Conservation (phyloP, 2,888 invertebrate species). For the Apoda limacodes region DNA sequence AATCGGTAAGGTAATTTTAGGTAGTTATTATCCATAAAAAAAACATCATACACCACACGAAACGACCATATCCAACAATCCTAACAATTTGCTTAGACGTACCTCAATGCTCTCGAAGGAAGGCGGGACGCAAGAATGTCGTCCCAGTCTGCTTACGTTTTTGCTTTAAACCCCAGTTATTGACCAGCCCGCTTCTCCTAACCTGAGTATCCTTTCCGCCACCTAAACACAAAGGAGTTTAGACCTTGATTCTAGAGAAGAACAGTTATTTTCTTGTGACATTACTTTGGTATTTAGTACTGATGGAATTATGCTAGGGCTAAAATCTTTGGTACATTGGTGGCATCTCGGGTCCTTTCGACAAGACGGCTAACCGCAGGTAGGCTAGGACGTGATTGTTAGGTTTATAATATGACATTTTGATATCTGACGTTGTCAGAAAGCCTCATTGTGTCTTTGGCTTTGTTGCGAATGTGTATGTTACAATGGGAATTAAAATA, state of each 20-base stretch:
- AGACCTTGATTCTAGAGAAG: conserved; percentile 4
- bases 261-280: too few relatives aligned
- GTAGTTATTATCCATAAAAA: too few relatives aligned
- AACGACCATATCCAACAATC: conserved; percentile 24
- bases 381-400: conserved; percentile 25
- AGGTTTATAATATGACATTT: conserved; percentile 17
- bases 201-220: conserved; percentile 15
- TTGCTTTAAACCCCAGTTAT: conserved; percentile 50
- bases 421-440: too few relatives aligned
- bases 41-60: conserved; percentile 20
- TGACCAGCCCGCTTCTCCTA: conserved; percentile 30
- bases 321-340: conserved; percentile 26
- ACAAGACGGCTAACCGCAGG: conserved; percentile 26
- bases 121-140: conserved; percentile 44
- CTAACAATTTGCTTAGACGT: conserved; percentile 39
- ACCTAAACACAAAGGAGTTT: background rate
- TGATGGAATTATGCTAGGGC: too few relatives aligned
- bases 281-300: background rate
- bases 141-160: conserved; percentile 50
- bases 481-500: too few relatives aligned
- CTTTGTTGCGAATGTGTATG: too few relatives aligned
- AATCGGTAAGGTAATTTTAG: too few relatives aligned
- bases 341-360: conserved; percentile 26
- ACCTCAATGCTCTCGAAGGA: conserved; percentile 36
- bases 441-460: too few relatives aligned